phyloP scores from a whole-genome alignment of 2,888 invertebrate species.

The Alviniconcha strummeri region DNA sequence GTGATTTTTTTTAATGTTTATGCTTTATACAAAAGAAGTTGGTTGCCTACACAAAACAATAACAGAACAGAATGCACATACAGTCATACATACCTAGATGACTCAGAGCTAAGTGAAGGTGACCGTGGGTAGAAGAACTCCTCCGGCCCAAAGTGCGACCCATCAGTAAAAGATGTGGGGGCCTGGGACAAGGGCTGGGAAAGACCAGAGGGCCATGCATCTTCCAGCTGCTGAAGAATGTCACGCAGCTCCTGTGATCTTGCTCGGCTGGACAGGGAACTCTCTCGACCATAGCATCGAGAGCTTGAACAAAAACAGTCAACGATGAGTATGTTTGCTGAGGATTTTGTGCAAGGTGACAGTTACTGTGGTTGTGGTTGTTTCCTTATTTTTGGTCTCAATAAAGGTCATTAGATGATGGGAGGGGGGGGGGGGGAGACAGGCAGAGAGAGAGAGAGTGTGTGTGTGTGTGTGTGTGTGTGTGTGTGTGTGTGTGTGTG shows the following conservation, averaged over 20 bases:
- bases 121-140: constrained; percentile 31
- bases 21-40: too few species aligned
- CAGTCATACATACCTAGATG: constrained; percentile 9
- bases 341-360: too few species aligned
- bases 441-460: neutral
- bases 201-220: constrained; percentile 30
- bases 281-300: constrained; percentile 41
- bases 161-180: constrained; percentile 26
- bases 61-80: too few species aligned
- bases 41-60: too few species aligned
- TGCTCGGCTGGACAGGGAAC: constrained; percentile 50
- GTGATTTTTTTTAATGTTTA: too few species aligned
- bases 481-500: too few species aligned
- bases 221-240: constrained; percentile 56
- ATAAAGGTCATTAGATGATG: too few species aligned
- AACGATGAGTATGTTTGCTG: too few species aligned
- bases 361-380: too few species aligned
- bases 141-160: constrained; percentile 23
- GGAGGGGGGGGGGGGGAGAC: neutral
- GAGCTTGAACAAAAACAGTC: constrained; percentile 2
- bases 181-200: constrained; percentile 21
- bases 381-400: too few species aligned
- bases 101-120: constrained; percentile 19
- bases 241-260: constrained; percentile 56
- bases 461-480: too few species aligned